These are phyloP conservation scores for Nylanderia fulva DNA, from an alignment of 1,140 invertebrate genomes.

Conservation along the genomic window DNA sequence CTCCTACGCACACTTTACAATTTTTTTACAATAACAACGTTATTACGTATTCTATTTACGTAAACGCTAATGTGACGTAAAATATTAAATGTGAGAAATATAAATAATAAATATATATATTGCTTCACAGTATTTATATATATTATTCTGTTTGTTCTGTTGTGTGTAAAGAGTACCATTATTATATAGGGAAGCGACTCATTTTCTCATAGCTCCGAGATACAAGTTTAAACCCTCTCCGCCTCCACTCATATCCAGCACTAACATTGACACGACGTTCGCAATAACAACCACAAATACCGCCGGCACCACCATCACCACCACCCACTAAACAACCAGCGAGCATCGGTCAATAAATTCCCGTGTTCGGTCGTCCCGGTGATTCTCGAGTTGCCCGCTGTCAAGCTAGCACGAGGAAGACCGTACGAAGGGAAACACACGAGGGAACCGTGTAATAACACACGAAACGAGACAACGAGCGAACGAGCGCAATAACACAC, in stretches of 20 bases:
- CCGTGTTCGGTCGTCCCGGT: neutral
- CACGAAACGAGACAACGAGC: no score
- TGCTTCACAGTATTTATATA: neutral
- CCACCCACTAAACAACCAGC: neutral
- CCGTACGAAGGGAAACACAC: conserved; percentile 40
- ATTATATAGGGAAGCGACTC: conserved; percentile 31
- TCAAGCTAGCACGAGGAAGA: neutral
- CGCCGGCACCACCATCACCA: conserved; percentile 10
- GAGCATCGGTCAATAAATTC: conserved; percentile 65
- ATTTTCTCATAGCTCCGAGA: conserved; percentile 22
- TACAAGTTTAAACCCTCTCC: neutral
- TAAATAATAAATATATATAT: conserved; percentile 5
- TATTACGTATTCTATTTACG: neutral
- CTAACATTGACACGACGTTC: neutral
- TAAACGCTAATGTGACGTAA: neutral
- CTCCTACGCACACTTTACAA: neutral
- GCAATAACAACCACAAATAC: neutral
- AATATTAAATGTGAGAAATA: no score
- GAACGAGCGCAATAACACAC: no score
- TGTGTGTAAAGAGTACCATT: neutral
- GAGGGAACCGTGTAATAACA: neutral
- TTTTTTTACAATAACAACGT: no score
- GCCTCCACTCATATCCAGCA: neutral
- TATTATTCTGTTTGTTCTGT: neutral
- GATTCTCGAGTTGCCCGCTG: no score